phyloP scores from a whole-genome alignment of 2,113 vertebrate species.

The Falcunculus frontatus region DNA sequence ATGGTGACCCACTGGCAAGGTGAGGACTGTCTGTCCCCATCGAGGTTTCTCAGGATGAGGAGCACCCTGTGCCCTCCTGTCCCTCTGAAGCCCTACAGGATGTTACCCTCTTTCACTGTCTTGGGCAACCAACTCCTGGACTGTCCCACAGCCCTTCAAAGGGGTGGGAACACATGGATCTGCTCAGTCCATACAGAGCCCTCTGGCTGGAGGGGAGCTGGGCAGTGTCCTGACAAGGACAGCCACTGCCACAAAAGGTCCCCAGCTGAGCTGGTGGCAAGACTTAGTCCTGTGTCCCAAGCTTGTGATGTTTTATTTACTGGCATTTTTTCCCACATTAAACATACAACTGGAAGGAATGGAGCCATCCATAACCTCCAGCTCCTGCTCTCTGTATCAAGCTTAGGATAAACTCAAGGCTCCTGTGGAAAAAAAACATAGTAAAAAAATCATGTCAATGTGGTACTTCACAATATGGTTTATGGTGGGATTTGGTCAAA shows the following conservation, averaged over 20 bases:
- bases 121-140: background rate
- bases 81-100: background rate
- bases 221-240: background rate
- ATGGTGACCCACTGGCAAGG: background rate
- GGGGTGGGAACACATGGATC: background rate
- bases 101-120: accelerated
- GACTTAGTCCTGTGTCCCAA: background rate
- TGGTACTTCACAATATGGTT: background rate
- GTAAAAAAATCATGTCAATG: background rate
- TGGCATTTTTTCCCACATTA: background rate
- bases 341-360: background rate
- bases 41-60: background rate
- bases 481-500: background rate
- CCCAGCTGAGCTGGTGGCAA: background rate
- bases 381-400: background rate
- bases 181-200: background rate
- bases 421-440: background rate
- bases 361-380: background rate
- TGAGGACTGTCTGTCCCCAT: background rate
- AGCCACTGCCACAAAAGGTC: too few relatives aligned
- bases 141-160: background rate
- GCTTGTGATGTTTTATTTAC: background rate
- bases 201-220: background rate
- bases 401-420: background rate
- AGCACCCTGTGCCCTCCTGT: background rate